phyloP scores from a whole-genome alignment of 2,797 vertebrate species.

The Manis javanica region DNA sequence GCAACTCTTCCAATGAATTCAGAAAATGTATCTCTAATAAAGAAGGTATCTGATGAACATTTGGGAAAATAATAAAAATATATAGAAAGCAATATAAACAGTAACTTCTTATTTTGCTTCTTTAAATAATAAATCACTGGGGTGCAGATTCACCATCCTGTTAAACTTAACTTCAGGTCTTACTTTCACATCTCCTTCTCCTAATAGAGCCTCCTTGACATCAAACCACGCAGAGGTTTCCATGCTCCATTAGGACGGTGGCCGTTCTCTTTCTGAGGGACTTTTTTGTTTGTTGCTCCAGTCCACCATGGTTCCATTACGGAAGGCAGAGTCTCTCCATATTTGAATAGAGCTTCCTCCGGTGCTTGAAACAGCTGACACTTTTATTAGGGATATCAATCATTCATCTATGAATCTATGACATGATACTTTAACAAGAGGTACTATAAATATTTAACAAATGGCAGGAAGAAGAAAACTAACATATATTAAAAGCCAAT shows the following conservation, averaged over 20 bases:
- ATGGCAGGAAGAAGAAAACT: constrained; percentile 36
- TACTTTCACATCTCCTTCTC: background rate
- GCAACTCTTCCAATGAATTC: constrained; percentile 21
- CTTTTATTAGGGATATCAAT: constrained; percentile 16
- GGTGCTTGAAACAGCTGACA: background rate
- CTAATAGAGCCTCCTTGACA: background rate
- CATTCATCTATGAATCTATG: constrained; percentile 10
- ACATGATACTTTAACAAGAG: background rate
- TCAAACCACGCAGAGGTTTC: background rate
- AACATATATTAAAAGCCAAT: constrained; percentile 23
- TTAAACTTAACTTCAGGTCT: background rate
- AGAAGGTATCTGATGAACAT: background rate
- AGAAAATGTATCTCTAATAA: constrained; percentile 18
- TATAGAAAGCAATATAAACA: background rate
- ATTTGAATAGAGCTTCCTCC: background rate
- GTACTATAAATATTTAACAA: constrained; percentile 37
- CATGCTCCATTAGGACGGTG: background rate
- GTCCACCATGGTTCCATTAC: background rate
- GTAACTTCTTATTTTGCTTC: background rate
- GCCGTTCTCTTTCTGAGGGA: background rate
- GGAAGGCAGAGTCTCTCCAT: background rate
- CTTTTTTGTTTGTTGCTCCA: background rate
- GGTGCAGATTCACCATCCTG: background rate
- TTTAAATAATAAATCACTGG: constrained; percentile 5
- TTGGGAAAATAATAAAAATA: background rate